Percentiles rank a stretch among this genome's conserved stretches.
These are phyloP conservation scores for Nasonia vitripennis DNA, from an alignment of 1,140 invertebrate genomes.

Conservation along the genomic window DNA sequence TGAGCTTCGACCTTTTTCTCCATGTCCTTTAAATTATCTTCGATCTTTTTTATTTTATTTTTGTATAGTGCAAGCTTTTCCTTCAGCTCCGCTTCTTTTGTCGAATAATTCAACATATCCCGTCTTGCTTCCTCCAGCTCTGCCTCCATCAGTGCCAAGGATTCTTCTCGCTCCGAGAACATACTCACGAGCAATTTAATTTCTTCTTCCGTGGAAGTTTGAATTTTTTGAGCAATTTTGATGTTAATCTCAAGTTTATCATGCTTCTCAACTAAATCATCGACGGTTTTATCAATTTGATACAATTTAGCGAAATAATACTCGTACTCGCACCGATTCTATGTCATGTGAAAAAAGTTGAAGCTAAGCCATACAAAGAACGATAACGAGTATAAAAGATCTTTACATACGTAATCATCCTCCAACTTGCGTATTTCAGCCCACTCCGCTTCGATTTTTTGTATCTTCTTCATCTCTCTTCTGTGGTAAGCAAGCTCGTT, in stretches of 20 bases:
- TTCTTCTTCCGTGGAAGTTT: slow-evolving; percentile 2
- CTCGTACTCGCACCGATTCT: slow-evolving; percentile 77
- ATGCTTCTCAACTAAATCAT: not conserved
- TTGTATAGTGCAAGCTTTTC: slow-evolving; percentile 92
- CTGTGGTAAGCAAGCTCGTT: slow-evolving; percentile 93
- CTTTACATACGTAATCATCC: slow-evolving; percentile 90
- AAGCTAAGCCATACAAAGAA: not conserved
- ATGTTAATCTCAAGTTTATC: not conserved
- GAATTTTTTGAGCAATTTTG: slow-evolving; percentile 23
- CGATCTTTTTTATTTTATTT: slow-evolving; percentile 89
- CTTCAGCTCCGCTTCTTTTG: slow-evolving; percentile 92
- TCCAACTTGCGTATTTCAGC: slow-evolving; percentile 71
- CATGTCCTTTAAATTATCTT: slow-evolving; percentile 90
- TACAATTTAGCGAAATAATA: slow-evolving; percentile 45
- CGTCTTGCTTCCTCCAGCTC: not conserved
- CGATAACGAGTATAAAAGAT: slow-evolving; percentile 81
- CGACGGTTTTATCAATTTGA: slow-evolving; percentile 19
- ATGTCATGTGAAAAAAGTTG: slow-evolving; percentile 76
- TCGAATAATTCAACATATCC: slow-evolving; percentile 60
- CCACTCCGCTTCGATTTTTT: not conserved
- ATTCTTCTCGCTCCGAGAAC: not conserved
- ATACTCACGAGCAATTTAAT: not conserved
- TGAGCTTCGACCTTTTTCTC: slow-evolving; percentile 87
- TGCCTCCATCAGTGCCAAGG: not conserved
- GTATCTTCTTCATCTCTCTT: slow-evolving; percentile 79